Percentiles rank a stretch among this genome's conserved stretches.
Conservation (phyloP, 37 sponge, comb jelly and placozoan species). For the Halisarca cf. caerulea region DNA sequence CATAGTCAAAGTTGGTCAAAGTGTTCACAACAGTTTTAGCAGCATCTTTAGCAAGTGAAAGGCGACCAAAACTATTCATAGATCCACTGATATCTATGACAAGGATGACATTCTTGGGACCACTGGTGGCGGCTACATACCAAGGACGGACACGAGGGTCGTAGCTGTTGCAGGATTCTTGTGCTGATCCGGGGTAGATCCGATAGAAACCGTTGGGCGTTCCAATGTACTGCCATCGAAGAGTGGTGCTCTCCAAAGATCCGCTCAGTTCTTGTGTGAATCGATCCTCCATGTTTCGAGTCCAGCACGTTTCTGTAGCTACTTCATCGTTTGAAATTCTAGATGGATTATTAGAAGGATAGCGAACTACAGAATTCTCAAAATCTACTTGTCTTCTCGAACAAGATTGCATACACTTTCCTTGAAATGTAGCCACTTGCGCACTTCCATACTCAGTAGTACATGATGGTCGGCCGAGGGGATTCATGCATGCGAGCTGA, state of each 20-base stretch:
- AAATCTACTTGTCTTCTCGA: background rate
- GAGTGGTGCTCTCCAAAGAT: background rate
- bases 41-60: background rate
- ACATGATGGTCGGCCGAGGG: too few species aligned
- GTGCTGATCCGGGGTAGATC: background rate
- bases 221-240: constrained; percentile 30
- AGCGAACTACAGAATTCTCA: background rate
- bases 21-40: constrained; percentile 7
- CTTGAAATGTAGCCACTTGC: background rate
- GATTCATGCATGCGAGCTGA: background rate
- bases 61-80: background rate
- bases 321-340: background rate
- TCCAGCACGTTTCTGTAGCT: constrained; percentile 11
- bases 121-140: constrained; percentile 44
- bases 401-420: constrained; percentile 2
- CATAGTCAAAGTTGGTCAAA: constrained; percentile 3
- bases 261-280: background rate
- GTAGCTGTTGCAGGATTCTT: constrained; percentile 17
- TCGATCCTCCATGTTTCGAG: background rate
- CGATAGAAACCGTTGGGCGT: constrained; percentile 9
- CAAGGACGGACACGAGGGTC: constrained; percentile 51
- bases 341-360: background rate
- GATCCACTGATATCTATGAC: constrained; percentile 22
- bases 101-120: constrained; percentile 37
- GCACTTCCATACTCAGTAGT: background rate